Conservation (phyloP, 2,797 vertebrate species). For the Tokudaia tokunoshimensis region DNA sequence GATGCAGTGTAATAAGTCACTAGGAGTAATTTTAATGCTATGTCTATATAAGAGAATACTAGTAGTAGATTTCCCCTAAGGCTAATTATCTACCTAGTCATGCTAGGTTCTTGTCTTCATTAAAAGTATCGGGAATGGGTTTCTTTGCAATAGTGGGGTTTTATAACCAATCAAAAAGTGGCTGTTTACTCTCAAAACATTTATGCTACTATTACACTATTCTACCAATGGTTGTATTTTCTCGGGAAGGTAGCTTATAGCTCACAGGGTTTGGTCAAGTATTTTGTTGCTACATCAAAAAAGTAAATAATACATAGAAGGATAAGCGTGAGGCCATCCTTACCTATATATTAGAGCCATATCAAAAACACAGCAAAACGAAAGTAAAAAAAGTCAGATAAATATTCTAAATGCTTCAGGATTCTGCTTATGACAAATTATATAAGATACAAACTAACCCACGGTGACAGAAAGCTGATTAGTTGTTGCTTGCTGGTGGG, state of each 20-base stretch:
- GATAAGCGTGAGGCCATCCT: background rate
- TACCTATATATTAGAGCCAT: background rate
- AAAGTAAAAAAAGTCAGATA: background rate
- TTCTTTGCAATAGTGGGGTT: background rate
- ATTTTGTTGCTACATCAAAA: background rate
- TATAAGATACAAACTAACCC: constrained; percentile 46
- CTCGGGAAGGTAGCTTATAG: background rate
- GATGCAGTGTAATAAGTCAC: background rate
- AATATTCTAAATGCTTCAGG: background rate
- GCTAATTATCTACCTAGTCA: background rate
- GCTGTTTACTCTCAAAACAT: background rate
- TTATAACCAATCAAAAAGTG: background rate
- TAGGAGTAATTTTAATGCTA: background rate
- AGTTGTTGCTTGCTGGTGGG: background rate
- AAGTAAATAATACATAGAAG: background rate
- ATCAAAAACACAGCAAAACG: background rate
- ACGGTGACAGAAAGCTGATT: background rate
- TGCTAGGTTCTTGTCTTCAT: background rate
- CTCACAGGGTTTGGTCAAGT: background rate
- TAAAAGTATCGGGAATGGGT: background rate
- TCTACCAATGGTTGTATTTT: background rate
- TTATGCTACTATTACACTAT: background rate
- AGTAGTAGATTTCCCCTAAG: background rate
- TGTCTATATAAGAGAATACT: background rate
- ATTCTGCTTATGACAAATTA: constrained; percentile 29